Conservation (phyloP, 2,797 vertebrate genomes). For the Amphiprion clarkii region DNA sequence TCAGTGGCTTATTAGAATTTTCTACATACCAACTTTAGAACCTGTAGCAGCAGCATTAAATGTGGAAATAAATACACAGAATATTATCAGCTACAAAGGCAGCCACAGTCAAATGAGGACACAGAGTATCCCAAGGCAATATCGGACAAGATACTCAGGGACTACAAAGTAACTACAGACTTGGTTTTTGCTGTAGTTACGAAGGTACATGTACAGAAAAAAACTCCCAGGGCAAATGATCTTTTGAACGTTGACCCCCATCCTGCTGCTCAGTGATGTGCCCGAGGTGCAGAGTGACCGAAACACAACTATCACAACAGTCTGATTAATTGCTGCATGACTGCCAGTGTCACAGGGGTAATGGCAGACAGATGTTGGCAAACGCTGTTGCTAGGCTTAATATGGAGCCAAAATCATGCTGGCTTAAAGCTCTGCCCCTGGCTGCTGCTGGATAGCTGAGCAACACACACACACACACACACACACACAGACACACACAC, state of each 20-base stretch:
- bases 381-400: slow-evolving; percentile 61
- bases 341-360: slow-evolving; percentile 66
- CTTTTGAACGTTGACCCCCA: slow-evolving; percentile 43
- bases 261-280: slow-evolving; percentile 44
- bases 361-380: slow-evolving; percentile 79
- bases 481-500: slow-evolving; percentile 7
- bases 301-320: slow-evolving; percentile 51
- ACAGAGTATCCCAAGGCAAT: slow-evolving; percentile 2
- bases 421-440: slow-evolving; percentile 54
- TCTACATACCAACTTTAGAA: not conserved
- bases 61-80: not conserved
- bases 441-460: slow-evolving; percentile 37
- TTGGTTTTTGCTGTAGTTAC: slow-evolving; percentile 10
- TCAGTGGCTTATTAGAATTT: slow-evolving; percentile 1
- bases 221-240: slow-evolving; percentile 32
- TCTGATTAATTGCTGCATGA: slow-evolving; percentile 73
- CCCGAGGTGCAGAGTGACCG: slow-evolving; percentile 59
- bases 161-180: slow-evolving; percentile 15
- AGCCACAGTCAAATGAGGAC: slow-evolving; percentile 1
- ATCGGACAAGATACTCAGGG: slow-evolving; percentile 2
- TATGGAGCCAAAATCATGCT: slow-evolving; percentile 65
- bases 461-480: slow-evolving; percentile 5
- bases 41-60: not conserved
- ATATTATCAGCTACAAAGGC: not conserved
- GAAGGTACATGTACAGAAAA: not conserved